These are phyloP conservation scores for Chaetops frenatus DNA, from an alignment of 2,113 vertebrate genomes.

Conservation along the genomic window DNA sequence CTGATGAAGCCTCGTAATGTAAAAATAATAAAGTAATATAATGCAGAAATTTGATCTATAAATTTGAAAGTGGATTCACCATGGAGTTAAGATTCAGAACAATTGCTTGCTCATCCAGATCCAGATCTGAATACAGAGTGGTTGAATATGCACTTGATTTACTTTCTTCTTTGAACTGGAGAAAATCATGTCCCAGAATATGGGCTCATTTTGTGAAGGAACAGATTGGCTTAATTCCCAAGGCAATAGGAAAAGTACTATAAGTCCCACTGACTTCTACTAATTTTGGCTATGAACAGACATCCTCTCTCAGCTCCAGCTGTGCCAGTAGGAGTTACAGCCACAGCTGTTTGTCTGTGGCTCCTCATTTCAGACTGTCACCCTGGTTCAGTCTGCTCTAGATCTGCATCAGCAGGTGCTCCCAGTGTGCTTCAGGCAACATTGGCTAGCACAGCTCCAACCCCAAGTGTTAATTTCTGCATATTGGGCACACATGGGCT, in stretches of 20 bases:
- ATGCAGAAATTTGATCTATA: neutral
- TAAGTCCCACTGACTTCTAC: neutral
- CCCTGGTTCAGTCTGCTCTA: neutral
- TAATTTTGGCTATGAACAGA: neutral
- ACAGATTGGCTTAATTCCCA: neutral
- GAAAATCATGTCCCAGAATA: neutral
- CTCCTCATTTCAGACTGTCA: neutral
- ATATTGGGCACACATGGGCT: neutral
- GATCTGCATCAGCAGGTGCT: neutral
- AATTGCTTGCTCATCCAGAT: neutral
- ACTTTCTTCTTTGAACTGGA: neutral
- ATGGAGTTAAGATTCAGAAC: neutral
- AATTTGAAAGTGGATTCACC: neutral
- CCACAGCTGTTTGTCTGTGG: neutral
- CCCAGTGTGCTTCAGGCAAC: neutral
- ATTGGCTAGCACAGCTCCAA: neutral
- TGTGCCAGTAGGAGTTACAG: neutral
- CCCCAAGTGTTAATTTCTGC: neutral
- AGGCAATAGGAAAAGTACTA: neutral
- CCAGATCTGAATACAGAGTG: neutral
- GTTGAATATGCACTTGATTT: neutral
- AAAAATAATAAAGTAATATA: neutral
- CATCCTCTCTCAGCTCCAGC: neutral
- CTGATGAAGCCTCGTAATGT: neutral
- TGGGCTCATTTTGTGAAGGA: neutral